These are phyloP conservation scores for Rapana venosa DNA, from an alignment of 2,888 invertebrate species.

Conservation along the genomic window DNA sequence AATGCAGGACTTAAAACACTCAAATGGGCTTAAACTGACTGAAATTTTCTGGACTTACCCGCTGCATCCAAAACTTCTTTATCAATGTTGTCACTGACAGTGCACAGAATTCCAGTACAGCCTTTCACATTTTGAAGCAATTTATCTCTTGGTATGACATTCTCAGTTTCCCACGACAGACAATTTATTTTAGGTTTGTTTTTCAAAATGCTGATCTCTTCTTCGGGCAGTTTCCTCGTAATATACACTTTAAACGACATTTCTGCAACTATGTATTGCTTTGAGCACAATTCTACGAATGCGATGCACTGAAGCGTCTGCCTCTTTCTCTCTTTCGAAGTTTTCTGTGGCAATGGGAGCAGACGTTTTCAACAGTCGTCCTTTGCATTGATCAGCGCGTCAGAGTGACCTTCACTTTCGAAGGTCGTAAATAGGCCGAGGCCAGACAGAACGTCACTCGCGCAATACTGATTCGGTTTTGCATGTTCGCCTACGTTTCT, in stretches of 20 bases:
- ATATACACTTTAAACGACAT: slow-evolving; percentile 61
- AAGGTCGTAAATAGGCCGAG: neutral
- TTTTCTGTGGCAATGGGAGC: neutral
- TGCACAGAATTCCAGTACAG: slow-evolving; percentile 87
- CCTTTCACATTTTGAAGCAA: slow-evolving; percentile 85
- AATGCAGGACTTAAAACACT: no score
- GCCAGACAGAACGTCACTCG: no score
- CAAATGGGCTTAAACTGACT: no score
- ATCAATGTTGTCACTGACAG: slow-evolving; percentile 90
- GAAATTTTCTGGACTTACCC: slow-evolving; percentile 78
- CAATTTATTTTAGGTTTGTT: slow-evolving; percentile 54
- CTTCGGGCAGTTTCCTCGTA: slow-evolving; percentile 62
- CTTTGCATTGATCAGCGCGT: slow-evolving; percentile 2
- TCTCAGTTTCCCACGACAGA: slow-evolving; percentile 60
- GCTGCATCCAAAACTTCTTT: slow-evolving; percentile 85
- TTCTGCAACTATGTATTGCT: neutral
- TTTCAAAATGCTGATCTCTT: slow-evolving; percentile 57
- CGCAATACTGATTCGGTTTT: no score
- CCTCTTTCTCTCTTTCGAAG: neutral
- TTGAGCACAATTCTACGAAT: neutral
- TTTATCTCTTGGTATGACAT: slow-evolving; percentile 80
- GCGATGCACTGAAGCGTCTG: neutral
- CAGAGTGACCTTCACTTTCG: neutral
- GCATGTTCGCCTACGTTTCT: no score
- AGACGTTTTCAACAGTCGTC: neutral